phyloP scores from a whole-genome alignment of 2,888 invertebrate species.

The Zaprionus obscuricornis region DNA sequence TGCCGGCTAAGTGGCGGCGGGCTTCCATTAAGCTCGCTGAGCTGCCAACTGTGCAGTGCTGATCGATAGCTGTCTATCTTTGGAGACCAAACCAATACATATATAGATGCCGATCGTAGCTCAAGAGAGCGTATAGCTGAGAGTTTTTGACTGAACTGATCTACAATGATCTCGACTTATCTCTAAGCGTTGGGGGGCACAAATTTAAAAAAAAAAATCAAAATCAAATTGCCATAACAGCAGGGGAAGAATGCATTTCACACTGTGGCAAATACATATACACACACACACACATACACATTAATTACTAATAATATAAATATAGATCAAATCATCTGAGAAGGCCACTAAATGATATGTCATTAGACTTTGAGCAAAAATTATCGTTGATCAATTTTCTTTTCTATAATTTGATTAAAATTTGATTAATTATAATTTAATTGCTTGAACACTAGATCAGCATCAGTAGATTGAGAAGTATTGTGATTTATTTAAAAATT shows the following conservation, averaged over 20 bases:
- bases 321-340: no score
- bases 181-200: background rate
- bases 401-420: background rate
- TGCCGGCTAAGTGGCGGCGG: slow-evolving; percentile 74
- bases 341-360: no score
- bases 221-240: slow-evolving; percentile 2
- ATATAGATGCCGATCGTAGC: no score
- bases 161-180: slow-evolving; percentile 32
- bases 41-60: slow-evolving; percentile 76
- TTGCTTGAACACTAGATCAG: background rate
- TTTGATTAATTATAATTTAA: slow-evolving; percentile 38
- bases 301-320: no score
- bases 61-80: slow-evolving; percentile 75
- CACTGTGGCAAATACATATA: no score
- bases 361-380: no score
- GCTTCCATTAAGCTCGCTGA: slow-evolving; percentile 77
- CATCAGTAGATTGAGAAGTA: no score
- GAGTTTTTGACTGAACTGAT: slow-evolving; percentile 19
- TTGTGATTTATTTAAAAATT: no score
- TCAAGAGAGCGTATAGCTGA: slow-evolving; percentile 25
- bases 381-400: no score
- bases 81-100: slow-evolving; percentile 40
- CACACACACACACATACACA: no score
- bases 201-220: background rate
- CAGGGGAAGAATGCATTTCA: no score